Conservation (phyloP, 2,113 vertebrate genomes). For the Phaetusa simplex region DNA sequence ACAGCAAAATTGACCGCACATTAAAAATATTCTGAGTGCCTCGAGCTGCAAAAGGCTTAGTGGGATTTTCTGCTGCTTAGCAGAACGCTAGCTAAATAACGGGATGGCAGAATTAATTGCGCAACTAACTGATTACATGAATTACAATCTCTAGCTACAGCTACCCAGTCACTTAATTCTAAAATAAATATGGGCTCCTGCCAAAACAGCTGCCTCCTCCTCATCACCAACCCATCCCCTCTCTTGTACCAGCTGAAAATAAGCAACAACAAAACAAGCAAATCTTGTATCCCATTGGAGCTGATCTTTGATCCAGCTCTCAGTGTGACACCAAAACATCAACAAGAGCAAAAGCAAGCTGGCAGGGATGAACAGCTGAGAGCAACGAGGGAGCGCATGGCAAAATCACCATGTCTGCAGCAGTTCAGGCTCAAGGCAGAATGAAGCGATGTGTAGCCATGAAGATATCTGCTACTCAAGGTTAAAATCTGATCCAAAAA, state of each 20-base stretch:
- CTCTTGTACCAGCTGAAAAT: neutral
- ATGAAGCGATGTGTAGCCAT: fast-evolving
- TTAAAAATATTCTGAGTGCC: neutral
- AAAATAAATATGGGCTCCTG: neutral
- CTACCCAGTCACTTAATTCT: neutral
- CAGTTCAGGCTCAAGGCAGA: neutral
- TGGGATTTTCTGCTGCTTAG: neutral
- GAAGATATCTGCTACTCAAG: neutral
- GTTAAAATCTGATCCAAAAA: neutral
- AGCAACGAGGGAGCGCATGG: neutral
- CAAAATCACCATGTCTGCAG: fast-evolving
- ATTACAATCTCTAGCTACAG: neutral
- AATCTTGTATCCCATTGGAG: neutral
- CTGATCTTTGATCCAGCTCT: neutral
- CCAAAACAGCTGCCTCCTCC: neutral
- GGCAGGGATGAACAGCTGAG: neutral
- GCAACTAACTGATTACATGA: neutral
- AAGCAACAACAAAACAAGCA: neutral
- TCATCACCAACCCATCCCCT: neutral
- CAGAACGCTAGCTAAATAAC: neutral
- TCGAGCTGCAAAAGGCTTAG: neutral
- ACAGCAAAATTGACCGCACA: neutral
- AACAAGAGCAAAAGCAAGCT: neutral
- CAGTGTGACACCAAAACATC: neutral
- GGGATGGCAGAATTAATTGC: neutral